phyloP scores from a whole-genome alignment of 2,113 vertebrate genomes.

The Lagopus muta region DNA sequence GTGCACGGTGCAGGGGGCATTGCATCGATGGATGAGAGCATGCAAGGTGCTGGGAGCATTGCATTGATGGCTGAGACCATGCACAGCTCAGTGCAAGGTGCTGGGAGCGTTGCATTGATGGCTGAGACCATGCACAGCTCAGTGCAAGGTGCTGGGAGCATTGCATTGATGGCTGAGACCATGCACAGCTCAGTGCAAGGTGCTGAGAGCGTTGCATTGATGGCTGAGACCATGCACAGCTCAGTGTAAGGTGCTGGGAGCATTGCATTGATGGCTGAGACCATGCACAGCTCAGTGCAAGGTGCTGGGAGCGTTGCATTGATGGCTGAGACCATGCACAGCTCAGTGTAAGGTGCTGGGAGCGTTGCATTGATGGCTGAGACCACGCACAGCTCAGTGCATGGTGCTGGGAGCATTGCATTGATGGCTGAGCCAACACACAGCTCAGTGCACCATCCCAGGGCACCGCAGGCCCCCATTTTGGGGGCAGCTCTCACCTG shows the following conservation, averaged over 20 bases:
- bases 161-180: rapidly evolving
- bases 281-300: neutral
- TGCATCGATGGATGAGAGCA: too few species aligned
- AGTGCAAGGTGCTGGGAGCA: rapidly evolving
- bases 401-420: rapidly evolving
- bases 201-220: too few species aligned
- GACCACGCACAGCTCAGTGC: neutral
- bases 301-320: too few species aligned
- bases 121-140: neutral
- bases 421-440: rapidly evolving
- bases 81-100: neutral
- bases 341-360: neutral
- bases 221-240: neutral
- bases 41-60: too few species aligned
- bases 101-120: rapidly evolving
- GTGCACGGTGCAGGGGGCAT: rapidly evolving
- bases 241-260: rapidly evolving
- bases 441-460: neutral
- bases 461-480: rapidly evolving
- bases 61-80: neutral
- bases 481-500: conserved; percentile 79
- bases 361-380: neutral
- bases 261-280: too few species aligned
- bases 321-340: neutral
- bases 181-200: neutral